Evolutionary conservation across 2,797 vertebrate species (phyloP).

Genomic region (Calcarius lapponicus): DNA sequence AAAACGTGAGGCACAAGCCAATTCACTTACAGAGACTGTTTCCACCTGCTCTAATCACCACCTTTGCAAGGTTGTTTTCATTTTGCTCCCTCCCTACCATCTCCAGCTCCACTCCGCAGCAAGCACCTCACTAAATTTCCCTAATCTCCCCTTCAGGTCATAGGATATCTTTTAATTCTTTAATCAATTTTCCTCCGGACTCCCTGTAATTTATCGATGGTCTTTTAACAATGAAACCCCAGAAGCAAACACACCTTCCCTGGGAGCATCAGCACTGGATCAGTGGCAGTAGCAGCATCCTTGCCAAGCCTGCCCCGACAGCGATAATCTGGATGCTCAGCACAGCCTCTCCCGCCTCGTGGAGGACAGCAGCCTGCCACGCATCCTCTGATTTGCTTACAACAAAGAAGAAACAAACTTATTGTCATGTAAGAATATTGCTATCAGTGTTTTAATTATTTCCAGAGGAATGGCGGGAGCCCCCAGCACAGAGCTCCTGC

Average conservation of each 20-base stretch:
- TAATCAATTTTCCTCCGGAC: slow-evolving; percentile 35
- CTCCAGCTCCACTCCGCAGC: rapidly evolving
- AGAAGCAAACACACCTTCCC: background rate
- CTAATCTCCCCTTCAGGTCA: slow-evolving; percentile 43
- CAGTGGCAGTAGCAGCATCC: rapidly evolving
- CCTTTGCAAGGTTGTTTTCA: background rate
- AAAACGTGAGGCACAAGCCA: background rate
- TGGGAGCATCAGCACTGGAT: background rate
- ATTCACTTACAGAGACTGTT: background rate
- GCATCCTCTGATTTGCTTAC: background rate
- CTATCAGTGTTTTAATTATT: background rate
- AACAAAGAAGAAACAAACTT: background rate
- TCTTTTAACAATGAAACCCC: background rate
- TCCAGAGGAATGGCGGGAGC: background rate
- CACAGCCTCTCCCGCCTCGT: background rate
- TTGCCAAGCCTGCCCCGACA: rapidly evolving
- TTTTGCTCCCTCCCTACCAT: background rate
- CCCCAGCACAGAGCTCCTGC: background rate
- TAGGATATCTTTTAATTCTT: slow-evolving; percentile 3
- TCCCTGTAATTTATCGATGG: slow-evolving; percentile 14
- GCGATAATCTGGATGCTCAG: background rate
- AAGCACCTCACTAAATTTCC: background rate
- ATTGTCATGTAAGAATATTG: background rate
- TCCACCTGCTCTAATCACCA: background rate
- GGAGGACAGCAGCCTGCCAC: background rate